These are phyloP conservation scores for Apogon talboti DNA, from an alignment of 2,797 vertebrate genomes.

Conservation along the genomic window DNA sequence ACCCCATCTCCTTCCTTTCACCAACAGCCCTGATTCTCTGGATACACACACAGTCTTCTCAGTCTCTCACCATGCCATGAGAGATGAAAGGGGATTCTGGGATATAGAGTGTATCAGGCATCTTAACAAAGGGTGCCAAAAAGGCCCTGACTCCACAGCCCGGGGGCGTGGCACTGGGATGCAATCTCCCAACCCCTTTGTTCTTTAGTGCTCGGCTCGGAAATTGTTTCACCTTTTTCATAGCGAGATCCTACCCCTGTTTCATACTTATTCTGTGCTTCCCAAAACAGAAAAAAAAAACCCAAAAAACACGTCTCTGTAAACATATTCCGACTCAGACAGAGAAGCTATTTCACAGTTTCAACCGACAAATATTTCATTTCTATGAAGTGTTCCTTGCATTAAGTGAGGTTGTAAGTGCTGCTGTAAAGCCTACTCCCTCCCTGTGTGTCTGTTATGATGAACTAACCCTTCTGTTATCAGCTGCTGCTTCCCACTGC, in stretches of 20 bases:
- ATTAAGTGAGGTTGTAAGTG: constrained; percentile 6
- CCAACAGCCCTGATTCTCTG: constrained; percentile 22
- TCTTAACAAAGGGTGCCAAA: constrained; percentile 68
- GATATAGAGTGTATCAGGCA: constrained; percentile 64
- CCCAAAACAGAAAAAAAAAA: constrained; percentile 27
- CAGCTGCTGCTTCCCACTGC: constrained; percentile 5
- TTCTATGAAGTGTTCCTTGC: constrained; percentile 2
- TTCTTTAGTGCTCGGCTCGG: constrained; percentile 57
- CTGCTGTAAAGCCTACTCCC: neutral
- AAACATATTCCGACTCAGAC: constrained; percentile 37
- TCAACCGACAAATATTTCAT: neutral
- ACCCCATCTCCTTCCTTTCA: constrained; percentile 9
- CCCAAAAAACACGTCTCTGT: constrained; percentile 1
- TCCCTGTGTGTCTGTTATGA: constrained; percentile 5
- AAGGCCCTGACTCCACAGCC: constrained; percentile 69
- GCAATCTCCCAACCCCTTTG: constrained; percentile 66
- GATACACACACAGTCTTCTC: constrained; percentile 47
- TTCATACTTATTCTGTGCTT: constrained; percentile 23
- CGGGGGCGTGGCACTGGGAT: constrained; percentile 69
- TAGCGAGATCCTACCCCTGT: constrained; percentile 33
- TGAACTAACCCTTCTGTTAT: constrained; percentile 34
- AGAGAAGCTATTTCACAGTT: too few species aligned
- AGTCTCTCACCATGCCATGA: constrained; percentile 46
- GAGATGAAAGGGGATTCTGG: constrained; percentile 73
- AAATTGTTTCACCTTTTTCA: constrained; percentile 57